A percentile compares a stretch with the other conserved stretches of the same genome.
phyloP scores from a whole-genome alignment of 2,888 invertebrate species.

The Priocnemis perturbator region DNA sequence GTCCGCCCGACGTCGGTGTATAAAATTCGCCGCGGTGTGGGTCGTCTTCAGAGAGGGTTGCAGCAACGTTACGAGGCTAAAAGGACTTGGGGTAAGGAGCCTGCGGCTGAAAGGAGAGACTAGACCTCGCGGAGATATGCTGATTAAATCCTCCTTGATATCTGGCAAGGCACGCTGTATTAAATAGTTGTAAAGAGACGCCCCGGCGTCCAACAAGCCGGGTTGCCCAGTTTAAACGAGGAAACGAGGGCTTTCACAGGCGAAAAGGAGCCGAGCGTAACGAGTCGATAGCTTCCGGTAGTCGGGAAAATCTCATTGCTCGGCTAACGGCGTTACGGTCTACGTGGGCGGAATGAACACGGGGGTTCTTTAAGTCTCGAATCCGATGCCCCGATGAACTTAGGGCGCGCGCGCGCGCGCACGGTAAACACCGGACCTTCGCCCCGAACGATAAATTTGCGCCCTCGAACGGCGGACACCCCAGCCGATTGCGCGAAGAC shows the following conservation, averaged over 20 bases:
- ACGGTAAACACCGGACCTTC: no score
- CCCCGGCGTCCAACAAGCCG: conserved; percentile 2
- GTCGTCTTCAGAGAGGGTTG: conserved; percentile 12
- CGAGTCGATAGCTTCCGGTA: conserved; percentile 2
- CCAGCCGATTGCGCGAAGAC: no score
- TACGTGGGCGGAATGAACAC: no score
- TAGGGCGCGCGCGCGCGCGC: no score
- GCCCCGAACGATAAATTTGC: no score
- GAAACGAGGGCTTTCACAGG: conserved; percentile 20
- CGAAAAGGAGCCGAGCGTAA: conserved; percentile 21
- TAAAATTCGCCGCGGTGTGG: neutral
- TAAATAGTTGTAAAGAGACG: conserved; percentile 43
- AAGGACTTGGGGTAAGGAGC: conserved; percentile 23
- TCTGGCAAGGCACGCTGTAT: conserved; percentile 28
- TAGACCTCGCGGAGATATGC: conserved; percentile 42
- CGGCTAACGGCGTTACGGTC: no score
- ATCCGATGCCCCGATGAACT: no score
- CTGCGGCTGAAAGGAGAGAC: conserved; percentile 37
- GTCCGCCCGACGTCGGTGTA: no score
- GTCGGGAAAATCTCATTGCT: no score
- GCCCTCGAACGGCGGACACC: no score
- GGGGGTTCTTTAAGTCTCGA: no score
- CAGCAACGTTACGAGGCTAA: conserved; percentile 24
- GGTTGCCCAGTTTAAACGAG: conserved; percentile 22
- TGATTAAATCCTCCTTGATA: conserved; percentile 55